Percentiles rank a stretch among this genome's conserved stretches.
Evolutionary conservation across 2,888 invertebrate genomes (phyloP).

Genomic region (Rugalucina vietnamica): DNA sequence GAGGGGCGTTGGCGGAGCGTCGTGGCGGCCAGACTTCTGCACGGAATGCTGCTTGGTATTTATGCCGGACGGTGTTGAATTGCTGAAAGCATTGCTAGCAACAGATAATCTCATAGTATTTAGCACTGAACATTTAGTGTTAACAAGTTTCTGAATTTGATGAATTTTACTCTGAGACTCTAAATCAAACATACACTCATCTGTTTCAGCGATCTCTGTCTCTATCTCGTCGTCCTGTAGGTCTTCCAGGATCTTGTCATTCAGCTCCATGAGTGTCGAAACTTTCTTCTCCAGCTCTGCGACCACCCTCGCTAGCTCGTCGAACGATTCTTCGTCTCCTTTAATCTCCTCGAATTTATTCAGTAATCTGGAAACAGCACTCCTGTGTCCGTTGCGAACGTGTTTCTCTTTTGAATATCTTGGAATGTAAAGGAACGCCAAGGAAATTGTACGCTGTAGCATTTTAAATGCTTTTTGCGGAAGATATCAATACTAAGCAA

Average conservation of each 20-base stretch:
- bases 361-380: not conserved
- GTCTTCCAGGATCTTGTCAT: not conserved
- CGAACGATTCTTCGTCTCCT: not conserved
- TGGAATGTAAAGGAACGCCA: no score
- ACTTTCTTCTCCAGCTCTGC: not conserved
- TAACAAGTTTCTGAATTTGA: no score
- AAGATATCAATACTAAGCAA: no score
- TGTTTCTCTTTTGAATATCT: not conserved
- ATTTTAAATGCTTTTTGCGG: no score
- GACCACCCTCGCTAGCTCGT: not conserved
- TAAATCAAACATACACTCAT: constrained; percentile 8
- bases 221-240: not conserved
- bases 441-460: no score
- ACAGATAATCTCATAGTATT: no score
- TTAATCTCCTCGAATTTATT: not conserved
- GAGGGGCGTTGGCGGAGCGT: no score
- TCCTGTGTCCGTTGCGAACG: not conserved
- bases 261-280: not conserved
- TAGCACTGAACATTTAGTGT: no score
- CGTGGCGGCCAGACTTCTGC: no score
- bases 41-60: no score
- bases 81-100: no score
- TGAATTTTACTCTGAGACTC: not conserved
- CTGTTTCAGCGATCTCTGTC: not conserved
- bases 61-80: no score